Evolutionary conservation across 2,797 vertebrate genomes (phyloP).

Genomic region (Danio albolineatus): DNA sequence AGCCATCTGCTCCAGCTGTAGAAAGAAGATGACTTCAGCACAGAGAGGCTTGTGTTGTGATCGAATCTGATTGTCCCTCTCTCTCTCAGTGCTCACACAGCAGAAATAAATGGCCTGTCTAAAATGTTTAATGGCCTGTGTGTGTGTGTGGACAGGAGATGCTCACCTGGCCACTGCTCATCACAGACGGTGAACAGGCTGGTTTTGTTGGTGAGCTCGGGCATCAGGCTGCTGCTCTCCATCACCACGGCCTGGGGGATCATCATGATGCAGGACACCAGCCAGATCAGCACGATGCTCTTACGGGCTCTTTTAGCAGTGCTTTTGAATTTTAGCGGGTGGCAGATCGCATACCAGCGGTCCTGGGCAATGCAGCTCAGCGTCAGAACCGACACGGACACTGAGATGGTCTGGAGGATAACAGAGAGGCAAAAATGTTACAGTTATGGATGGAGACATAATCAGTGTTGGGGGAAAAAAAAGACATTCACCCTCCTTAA

Average conservation of each 20-base stretch:
- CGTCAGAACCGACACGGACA: constrained; percentile 95
- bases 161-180: constrained; percentile 92
- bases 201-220: constrained; percentile 94
- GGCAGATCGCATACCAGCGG: constrained; percentile 98
- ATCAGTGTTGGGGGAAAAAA: too few relatives aligned
- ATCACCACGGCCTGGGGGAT: constrained; percentile 96
- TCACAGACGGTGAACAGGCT: constrained; percentile 95
- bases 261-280: constrained; percentile 94
- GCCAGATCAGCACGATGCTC: constrained; percentile 94
- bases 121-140: neutral
- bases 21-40: neutral
- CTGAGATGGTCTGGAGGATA: constrained; percentile 88
- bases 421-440: too few relatives aligned
- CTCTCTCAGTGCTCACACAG: neutral
- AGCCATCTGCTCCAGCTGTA: too few relatives aligned
- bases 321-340: constrained; percentile 98
- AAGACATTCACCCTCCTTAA: too few relatives aligned
- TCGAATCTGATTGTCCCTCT: neutral
- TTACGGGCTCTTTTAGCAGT: constrained; percentile 92
- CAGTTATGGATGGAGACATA: too few relatives aligned
- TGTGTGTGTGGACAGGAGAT: neutral
- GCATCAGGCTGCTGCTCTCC: constrained; percentile 91
- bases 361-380: constrained; percentile 96
- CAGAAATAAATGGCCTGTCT: constrained; percentile 2
- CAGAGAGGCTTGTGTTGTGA: neutral